Conservation (phyloP, 2,113 vertebrate species). For the Xerus inauris region DNA sequence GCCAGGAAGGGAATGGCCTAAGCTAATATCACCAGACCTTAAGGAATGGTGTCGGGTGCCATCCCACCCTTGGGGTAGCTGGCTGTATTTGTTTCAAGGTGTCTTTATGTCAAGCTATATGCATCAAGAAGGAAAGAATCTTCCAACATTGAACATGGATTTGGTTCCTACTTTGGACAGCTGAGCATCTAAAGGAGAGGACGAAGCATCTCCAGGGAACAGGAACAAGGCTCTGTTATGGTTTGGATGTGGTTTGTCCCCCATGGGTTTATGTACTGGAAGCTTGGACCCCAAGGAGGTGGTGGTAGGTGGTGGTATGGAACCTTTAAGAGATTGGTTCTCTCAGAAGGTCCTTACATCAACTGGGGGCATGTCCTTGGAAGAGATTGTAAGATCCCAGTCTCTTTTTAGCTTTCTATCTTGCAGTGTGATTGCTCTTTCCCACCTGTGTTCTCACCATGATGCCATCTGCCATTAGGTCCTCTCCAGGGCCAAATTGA, state of each 20-base stretch:
- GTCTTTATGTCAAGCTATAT: neutral
- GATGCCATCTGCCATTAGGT: neutral
- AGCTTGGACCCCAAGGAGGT: neutral
- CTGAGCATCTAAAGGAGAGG: neutral
- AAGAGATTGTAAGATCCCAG: neutral
- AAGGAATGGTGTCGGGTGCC: neutral
- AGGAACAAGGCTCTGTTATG: neutral
- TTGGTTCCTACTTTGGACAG: neutral
- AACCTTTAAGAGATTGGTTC: neutral
- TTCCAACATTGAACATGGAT: neutral
- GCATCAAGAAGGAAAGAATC: neutral
- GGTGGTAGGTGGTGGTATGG: neutral
- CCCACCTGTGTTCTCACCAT: neutral
- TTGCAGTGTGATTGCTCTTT: neutral
- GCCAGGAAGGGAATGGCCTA: neutral
- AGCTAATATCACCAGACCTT: neutral
- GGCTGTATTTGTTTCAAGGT: neutral
- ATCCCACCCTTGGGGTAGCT: fast-evolving
- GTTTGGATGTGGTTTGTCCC: neutral
- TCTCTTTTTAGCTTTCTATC: neutral
- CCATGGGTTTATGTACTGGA: neutral
- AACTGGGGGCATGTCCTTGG: neutral
- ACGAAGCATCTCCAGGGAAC: neutral
- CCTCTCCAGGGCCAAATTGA: neutral
- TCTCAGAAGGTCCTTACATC: neutral